Percentiles rank a stretch among this genome's conserved stretches.
phyloP scores from a whole-genome alignment of 2,888 invertebrate species.

The Timandra comae region DNA sequence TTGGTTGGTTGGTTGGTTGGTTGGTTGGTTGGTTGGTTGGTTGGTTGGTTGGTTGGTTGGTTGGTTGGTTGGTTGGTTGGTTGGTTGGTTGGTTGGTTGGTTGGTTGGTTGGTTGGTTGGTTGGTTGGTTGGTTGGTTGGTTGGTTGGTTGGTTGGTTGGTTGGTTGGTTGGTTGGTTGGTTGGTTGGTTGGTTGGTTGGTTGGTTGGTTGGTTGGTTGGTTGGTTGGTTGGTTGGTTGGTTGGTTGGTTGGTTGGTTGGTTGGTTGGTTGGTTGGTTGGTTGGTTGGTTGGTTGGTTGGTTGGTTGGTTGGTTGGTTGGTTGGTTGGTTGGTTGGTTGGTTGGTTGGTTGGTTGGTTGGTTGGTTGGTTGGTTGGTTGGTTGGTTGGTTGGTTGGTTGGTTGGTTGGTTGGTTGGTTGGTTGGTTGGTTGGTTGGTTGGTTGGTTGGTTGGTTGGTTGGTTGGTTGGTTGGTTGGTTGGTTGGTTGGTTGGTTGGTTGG shows the following conservation, averaged over 20 bases:
- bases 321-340: neutral
- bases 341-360: neutral
- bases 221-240: neutral
- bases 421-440: neutral
- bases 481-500: neutral
- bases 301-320: neutral
- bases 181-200: neutral
- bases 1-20: neutral
- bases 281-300: neutral
- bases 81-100: conserved; percentile 1
- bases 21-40: neutral
- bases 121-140: neutral
- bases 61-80: neutral
- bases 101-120: neutral
- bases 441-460: neutral
- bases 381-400: neutral
- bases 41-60: neutral
- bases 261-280: neutral
- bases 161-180: neutral
- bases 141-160: neutral
- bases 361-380: neutral
- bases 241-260: neutral
- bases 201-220: neutral
- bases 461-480: neutral
- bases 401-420: neutral